Conservation (phyloP, 2,113 vertebrate genomes). For the Labeo catla region DNA sequence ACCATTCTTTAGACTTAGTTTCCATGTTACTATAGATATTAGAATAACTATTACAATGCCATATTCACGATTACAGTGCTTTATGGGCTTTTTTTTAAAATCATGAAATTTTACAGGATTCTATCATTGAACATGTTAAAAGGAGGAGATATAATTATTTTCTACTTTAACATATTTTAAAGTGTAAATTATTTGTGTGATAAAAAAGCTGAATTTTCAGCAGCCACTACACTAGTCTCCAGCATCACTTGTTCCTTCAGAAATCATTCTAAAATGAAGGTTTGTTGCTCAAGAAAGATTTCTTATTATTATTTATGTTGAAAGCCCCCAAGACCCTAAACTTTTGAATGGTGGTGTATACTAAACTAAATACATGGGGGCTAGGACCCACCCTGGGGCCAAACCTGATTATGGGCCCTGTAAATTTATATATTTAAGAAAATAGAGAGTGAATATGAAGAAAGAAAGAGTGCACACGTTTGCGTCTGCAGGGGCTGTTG, state of each 20-base stretch:
- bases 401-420: background rate
- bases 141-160: background rate
- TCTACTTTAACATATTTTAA: background rate
- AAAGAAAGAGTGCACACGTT: background rate
- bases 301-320: background rate
- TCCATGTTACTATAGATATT: background rate
- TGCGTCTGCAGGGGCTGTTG: constrained; percentile 47
- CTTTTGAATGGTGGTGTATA: background rate
- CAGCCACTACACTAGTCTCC: background rate
- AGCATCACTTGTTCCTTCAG: too few species aligned
- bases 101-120: background rate
- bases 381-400: background rate
- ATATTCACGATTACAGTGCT: background rate
- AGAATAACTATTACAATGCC: constrained; percentile 2
- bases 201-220: background rate
- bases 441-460: background rate
- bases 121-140: background rate
- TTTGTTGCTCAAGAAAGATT: background rate
- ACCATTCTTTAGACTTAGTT: background rate
- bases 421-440: background rate
- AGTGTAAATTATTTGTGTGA: background rate
- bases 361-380: too few species aligned
- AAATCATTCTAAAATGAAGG: background rate
- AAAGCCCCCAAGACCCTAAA: background rate
- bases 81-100: background rate